phyloP scores from a whole-genome alignment of 2,797 vertebrate species.

The Pogoniulus pusillus region DNA sequence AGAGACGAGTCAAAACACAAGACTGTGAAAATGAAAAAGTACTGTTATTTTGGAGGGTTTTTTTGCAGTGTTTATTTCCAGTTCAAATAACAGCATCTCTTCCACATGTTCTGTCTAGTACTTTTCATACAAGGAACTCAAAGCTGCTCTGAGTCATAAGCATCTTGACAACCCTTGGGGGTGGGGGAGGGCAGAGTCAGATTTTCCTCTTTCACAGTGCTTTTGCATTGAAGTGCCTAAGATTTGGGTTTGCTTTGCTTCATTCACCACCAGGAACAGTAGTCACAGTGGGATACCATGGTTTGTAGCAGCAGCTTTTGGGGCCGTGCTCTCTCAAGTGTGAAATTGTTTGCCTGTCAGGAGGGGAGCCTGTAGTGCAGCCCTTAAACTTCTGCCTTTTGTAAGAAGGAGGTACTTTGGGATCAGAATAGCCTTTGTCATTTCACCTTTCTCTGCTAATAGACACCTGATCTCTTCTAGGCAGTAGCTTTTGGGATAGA shows the following conservation, averaged over 20 bases:
- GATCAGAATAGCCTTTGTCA: neutral
- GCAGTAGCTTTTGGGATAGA: neutral
- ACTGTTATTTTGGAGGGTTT: no score
- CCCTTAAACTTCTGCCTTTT: neutral
- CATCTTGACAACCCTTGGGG: neutral
- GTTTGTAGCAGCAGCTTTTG: neutral
- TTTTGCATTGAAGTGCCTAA: neutral
- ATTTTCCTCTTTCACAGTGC: neutral
- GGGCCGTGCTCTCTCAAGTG: neutral
- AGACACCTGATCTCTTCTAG: rapidly evolving
- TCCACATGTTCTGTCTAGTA: neutral
- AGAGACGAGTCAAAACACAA: neutral
- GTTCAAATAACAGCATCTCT: neutral
- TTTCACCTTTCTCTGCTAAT: neutral
- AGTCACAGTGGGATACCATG: rapidly evolving
- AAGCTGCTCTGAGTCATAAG: neutral
- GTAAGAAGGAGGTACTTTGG: neutral
- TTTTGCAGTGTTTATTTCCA: neutral
- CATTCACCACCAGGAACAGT: rapidly evolving
- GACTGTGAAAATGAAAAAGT: neutral
- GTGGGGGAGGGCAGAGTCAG: rapidly evolving
- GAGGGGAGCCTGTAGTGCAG: neutral
- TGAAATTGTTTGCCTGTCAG: neutral
- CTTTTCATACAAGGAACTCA: neutral
- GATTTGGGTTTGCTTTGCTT: neutral